Conservation (phyloP, 35 echinoderm and acorn worm species). For the Strongylocentrotus purpuratus region DNA sequence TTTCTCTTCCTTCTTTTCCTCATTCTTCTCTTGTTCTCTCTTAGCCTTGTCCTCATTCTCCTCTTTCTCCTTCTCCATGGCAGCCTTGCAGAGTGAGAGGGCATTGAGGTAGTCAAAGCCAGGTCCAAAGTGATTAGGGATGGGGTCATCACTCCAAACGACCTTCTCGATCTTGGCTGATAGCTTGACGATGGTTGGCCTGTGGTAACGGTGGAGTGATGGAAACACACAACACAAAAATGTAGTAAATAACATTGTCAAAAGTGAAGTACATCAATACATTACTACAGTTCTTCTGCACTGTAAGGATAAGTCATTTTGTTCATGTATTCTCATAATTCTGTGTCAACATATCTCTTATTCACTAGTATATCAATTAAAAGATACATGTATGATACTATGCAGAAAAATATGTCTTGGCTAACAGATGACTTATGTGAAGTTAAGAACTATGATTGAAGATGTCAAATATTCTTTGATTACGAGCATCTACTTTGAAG, state of each 20-base stretch:
- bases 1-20: background rate
- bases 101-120: constrained; percentile 80
- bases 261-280: background rate
- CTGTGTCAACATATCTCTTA: no score
- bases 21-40: constrained; percentile 34
- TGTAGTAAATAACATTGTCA: background rate
- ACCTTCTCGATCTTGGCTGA: constrained; percentile 64
- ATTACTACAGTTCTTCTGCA: background rate
- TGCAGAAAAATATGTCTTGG: no score
- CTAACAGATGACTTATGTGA: no score
- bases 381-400: no score
- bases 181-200: constrained; percentile 68
- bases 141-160: constrained; percentile 89
- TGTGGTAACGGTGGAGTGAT: background rate
- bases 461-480: no score
- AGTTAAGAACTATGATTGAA: no score
- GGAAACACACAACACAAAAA: background rate
- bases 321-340: background rate
- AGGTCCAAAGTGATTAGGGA: constrained; percentile 86
- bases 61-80: constrained; percentile 50
- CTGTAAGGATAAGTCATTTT: background rate
- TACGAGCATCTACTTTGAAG: no score
- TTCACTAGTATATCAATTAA: no score
- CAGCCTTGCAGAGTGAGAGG: constrained; percentile 52
- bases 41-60: background rate